Conservation (phyloP, 2,888 invertebrate genomes). For the Campoletis raptor region DNA sequence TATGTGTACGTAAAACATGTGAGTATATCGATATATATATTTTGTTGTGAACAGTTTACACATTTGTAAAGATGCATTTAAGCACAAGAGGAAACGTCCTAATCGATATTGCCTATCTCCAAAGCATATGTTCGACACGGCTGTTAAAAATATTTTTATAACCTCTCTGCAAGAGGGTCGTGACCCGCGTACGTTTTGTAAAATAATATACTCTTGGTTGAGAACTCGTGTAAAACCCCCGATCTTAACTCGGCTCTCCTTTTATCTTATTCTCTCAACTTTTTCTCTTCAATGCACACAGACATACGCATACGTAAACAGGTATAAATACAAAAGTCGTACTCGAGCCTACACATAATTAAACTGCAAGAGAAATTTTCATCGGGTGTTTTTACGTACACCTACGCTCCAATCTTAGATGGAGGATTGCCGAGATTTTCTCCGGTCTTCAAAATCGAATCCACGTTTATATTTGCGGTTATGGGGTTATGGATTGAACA, state of each 20-base stretch:
- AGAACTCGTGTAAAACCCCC: slow-evolving; percentile 57
- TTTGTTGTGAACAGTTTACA: slow-evolving; percentile 25
- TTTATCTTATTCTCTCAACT: slow-evolving; percentile 44
- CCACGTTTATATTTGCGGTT: slow-evolving; percentile 9
- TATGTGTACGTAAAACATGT: background rate
- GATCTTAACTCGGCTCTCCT: slow-evolving; percentile 34
- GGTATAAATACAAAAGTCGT: background rate
- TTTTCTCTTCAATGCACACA: slow-evolving; percentile 7
- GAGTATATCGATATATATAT: background rate
- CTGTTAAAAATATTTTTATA: slow-evolving; percentile 59
- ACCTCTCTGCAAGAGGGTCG: slow-evolving; percentile 42
- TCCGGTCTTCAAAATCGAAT: slow-evolving; percentile 15
- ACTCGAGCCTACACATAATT: slow-evolving; percentile 40
- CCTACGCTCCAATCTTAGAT: slow-evolving; percentile 47
- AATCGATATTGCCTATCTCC: slow-evolving; percentile 71
- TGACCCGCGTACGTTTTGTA: slow-evolving; percentile 46
- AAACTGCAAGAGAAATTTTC: slow-evolving; percentile 53
- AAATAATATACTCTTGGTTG: slow-evolving; percentile 42
- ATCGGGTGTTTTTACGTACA: slow-evolving; percentile 46
- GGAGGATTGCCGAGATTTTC: slow-evolving; percentile 38
- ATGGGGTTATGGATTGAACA: background rate
- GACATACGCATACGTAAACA: background rate
- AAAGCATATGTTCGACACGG: slow-evolving; percentile 68
- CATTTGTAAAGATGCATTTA: slow-evolving; percentile 45
- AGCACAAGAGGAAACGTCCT: slow-evolving; percentile 57